Conservation (phyloP, 2,113 vertebrate species). For the Zosterops borbonicus region DNA sequence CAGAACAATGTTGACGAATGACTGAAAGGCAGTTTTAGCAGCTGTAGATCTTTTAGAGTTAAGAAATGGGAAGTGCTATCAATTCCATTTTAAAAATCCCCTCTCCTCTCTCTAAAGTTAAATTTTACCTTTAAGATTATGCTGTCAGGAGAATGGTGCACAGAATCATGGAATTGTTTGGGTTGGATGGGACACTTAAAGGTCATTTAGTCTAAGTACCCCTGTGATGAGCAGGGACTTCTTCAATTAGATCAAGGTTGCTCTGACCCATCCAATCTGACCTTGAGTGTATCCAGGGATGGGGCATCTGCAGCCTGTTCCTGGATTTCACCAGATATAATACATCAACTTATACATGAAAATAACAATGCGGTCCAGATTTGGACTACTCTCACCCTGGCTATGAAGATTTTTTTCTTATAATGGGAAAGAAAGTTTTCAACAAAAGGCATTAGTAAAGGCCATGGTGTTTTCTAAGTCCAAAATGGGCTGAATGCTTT, state of each 20-base stretch:
- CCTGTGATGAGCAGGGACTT: neutral
- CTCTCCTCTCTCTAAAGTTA: accelerated
- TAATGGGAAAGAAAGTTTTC: neutral
- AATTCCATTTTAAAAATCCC: neutral
- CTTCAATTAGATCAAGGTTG: neutral
- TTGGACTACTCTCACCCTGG: neutral
- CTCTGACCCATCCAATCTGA: accelerated
- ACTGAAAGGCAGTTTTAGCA: neutral
- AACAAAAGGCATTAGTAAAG: neutral
- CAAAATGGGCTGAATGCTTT: accelerated
- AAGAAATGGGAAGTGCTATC: neutral
- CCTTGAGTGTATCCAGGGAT: neutral
- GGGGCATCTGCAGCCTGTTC: neutral
- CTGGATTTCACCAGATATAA: neutral
- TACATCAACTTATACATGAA: neutral
- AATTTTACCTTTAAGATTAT: neutral
- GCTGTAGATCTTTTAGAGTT: neutral
- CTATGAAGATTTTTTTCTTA: neutral
- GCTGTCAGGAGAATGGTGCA: neutral
- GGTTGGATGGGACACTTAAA: neutral
- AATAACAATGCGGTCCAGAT: neutral
- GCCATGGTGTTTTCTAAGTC: accelerated
- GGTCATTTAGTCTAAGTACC: neutral
- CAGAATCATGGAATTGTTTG: neutral
- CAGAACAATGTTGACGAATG: neutral